Base-by-base conservation (phyloP, 2,888 invertebrate genomes). In the Nymphalis urticae region DNA sequence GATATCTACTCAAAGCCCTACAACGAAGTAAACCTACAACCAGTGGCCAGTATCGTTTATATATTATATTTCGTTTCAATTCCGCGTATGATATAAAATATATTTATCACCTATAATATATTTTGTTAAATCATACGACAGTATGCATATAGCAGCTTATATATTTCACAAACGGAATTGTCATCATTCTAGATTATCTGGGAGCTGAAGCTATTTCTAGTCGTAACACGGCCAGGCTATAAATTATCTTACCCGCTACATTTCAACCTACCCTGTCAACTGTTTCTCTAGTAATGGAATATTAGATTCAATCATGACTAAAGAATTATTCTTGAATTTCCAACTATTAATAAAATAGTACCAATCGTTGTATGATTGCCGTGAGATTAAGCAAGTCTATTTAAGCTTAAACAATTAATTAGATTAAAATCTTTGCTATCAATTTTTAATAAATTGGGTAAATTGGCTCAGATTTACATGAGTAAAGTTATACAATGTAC, bases 231-330 rank as follows among this genome's bases (percentile, higher is more conserved):
- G 66, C 54, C 64, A 36, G 36, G 64, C 73, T 63, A 73, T 73
- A 74, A 74, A 74, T 74, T 73, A 72, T 72, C 71, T 72, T 58
- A 66, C 51, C 53, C 50, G 64, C 65, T 62, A 60, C 64, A 60
- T 65, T 71, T 66, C 67, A 68, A 65, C 69, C 56, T 48, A 19
- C 48, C 59, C 71, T 70, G 74, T 73, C 74, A 73, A 73, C 74
- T 73, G 71, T 64, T 71, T 61, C 65, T 62, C 62, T 60, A 64
- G 71, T 83, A 82, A 84, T 83, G 79, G 83, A 83, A 84, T 84
- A 84, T 73, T 72, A 70, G 68, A 73, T 72, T 70, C 64, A 64
- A 70, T 70, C 63, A 56, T 68, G 66, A 70, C 66, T 70, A 70
- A 70, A 70, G 58, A 65, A 66, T 48, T 48, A 58, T 70, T 68